Evolutionary conservation across 1,140 invertebrate genomes (phyloP), one percentile per base, ranked within the genome.

Genomic region (Ganaspis sp.): DNA sequence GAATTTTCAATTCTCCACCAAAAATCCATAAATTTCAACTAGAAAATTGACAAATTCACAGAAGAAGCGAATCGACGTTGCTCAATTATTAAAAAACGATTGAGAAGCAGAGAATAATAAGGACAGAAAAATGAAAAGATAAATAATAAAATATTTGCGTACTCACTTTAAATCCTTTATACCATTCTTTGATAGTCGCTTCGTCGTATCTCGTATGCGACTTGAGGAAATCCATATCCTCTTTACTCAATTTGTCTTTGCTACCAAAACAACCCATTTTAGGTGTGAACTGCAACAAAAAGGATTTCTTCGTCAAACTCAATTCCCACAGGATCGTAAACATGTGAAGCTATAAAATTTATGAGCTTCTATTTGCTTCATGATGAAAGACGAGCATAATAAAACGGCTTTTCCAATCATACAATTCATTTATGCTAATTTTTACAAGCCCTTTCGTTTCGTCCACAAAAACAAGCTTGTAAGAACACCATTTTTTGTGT

Each of bases 131-230:
- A 17, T 49, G 0, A 49, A 49, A 15, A 12, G 15, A 17, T 15
- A 49, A n/a, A 8, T 49, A 17, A 5, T 26, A 58, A 58, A 12
- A 26, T 26, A 23, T 9, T 64, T 64, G 23, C 23, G 12, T 21
- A 85, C 94, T 94, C 91, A 98, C 97, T 96, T 97, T 97, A 91
- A 99, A 98, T 89, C 97, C 97, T 93, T 98, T 99, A 91, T 99
- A 99, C 98, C 98, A 99, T 92, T 99, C 98, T 90, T 98, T 98
- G 90, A 99, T 99, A 82, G 98, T 98, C 75, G 96, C 96, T 91
- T 99, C 98, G 86, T 98, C 97, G 90, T 99, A 99, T 85, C 97
- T 94, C 70, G 97, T 98, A 89, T 98, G 97, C 64, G 96, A 95
- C 91, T 98, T 99, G 74, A 99, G 94, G 91, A 98, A 99, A 87